Conservation (phyloP, 2,113 vertebrate genomes). For the Notarius quadriscutis region DNA sequence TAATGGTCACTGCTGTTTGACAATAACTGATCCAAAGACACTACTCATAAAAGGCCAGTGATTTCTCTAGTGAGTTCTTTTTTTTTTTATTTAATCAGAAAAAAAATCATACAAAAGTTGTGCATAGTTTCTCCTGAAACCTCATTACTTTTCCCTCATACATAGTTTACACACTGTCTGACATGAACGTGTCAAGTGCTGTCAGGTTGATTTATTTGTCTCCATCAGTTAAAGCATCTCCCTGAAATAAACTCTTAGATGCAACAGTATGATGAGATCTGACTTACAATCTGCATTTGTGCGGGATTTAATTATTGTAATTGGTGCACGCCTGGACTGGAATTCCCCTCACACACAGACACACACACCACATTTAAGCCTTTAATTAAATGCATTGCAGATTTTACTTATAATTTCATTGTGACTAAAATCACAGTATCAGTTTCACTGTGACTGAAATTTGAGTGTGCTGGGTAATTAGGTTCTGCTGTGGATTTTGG, state of each 20-base stretch:
- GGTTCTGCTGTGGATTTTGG: slow-evolving; percentile 58
- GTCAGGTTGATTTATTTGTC: slow-evolving; percentile 30
- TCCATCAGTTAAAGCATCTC: neutral
- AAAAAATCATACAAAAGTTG: neutral
- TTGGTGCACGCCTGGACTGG: slow-evolving; percentile 8
- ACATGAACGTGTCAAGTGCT: neutral
- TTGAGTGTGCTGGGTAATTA: slow-evolving; percentile 62
- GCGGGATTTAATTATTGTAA: slow-evolving; percentile 26
- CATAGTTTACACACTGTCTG: neutral
- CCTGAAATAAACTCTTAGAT: neutral
- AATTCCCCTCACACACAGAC: slow-evolving; percentile 23
- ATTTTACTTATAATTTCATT: neutral
- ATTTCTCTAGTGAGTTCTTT: neutral
- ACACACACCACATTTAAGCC: neutral
- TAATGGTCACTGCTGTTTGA: neutral
- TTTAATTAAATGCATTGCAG: neutral
- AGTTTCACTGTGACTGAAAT: slow-evolving; percentile 56
- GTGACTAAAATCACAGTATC: neutral
- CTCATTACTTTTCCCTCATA: neutral
- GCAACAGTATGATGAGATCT: neutral
- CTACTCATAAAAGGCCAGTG: neutral
- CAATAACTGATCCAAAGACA: neutral
- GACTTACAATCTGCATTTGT: neutral
- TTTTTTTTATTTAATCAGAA: neutral
- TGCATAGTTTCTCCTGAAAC: neutral